Evolutionary conservation across 2,797 vertebrate genomes (phyloP).

Genomic region (Ataeniobius toweri): DNA sequence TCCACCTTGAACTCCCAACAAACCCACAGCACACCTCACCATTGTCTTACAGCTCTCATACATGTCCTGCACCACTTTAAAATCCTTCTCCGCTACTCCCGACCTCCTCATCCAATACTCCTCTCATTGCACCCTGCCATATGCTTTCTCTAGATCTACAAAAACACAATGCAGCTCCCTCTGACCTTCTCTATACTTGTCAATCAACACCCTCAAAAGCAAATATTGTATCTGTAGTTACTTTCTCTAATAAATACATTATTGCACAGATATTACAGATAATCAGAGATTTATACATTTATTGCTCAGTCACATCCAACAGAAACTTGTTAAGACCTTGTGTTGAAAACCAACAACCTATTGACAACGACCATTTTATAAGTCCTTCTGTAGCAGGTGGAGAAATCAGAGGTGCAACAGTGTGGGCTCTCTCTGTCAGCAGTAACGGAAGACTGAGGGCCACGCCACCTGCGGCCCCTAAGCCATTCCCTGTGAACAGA

Average conservation of each 20-base stretch:
- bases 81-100: no score
- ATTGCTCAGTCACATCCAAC: conserved; percentile 68
- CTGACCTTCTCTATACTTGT: no score
- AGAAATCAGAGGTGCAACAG: conserved; percentile 50
- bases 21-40: no score
- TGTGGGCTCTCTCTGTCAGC: conserved; percentile 46
- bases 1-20: no score
- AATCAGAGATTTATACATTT: conserved; percentile 17
- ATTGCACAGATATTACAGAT: neutral
- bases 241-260: neutral
- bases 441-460: conserved; percentile 76
- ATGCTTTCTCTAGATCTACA: no score
- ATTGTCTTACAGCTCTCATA: no score
- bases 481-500: conserved; percentile 73
- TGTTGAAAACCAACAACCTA: conserved; percentile 78
- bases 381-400: conserved; percentile 45
- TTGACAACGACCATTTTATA: conserved; percentile 56
- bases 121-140: no score
- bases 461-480: conserved; percentile 72
- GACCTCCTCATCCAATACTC: no score
- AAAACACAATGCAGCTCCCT: no score
- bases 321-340: conserved; percentile 68
- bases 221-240: neutral
- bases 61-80: no score
- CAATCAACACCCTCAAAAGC: no score